Base-by-base conservation (phyloP, 2,888 invertebrate genomes). In the Proisotoma minuta region DNA sequence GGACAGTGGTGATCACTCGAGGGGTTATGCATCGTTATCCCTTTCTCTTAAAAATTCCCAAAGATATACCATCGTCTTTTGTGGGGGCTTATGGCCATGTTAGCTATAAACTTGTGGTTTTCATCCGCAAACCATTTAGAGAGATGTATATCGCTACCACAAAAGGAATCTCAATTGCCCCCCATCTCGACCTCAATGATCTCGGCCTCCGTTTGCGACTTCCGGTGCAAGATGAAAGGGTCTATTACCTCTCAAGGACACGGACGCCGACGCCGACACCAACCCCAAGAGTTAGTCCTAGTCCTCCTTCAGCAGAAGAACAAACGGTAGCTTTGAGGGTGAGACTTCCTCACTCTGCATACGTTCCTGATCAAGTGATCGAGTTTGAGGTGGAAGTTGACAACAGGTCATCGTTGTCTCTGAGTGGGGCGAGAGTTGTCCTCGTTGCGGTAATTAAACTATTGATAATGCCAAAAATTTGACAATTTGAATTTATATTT, bases 21-120 rank as follows among this genome's bases (percentile, higher is more conserved):
- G 56, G 59, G 10, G 59, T 63, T 15, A 54, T 52, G 3, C 63
- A 63, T 26, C 54, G 63, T 2, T 63, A 63, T 28, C 63, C 63
- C 1, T 63, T 63, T 24, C 50, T 63, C 28, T 43, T 63, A 3
- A 63, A 63, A 59, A 52, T 63, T 15, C 54, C 59, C 2, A 59
- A 63, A 26, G 63, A 63, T 40, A 49, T 63, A 12, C 59, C 63
- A 15, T 54, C 54, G 1, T 47, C 48, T 5, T 63, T 63, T n/a
- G 20, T 43, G 2, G 63, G 63, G 18, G 59, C 63, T 8, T 63
- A 47, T 50, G 63, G 63, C 29, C 58, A 63, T 51, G 53, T 63
- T n/a, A 49, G 59, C 0, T 63, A 63, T 28, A 63, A 59, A 50
- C 20, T 63, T 8, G 59, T 63, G 26, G 59, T 50, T 3, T 63